Evolutionary conservation across 2,888 invertebrate genomes (phyloP).

Genomic region (Girardia tigrina): DNA sequence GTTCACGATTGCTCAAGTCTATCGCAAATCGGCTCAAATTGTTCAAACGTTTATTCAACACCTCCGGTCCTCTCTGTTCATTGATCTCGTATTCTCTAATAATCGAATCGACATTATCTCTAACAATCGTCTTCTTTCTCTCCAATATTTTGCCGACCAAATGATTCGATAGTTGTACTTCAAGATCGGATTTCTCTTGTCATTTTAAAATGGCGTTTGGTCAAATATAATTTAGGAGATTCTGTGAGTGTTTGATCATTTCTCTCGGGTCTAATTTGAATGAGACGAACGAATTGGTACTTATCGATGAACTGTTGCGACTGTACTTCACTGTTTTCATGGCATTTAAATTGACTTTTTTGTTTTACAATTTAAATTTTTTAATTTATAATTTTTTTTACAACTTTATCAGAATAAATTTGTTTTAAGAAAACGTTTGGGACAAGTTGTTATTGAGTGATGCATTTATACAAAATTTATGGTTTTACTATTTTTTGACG

Average conservation of each 20-base stretch:
- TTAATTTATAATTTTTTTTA: too few relatives aligned
- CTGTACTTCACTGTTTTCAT: not conserved
- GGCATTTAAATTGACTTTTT: too few relatives aligned
- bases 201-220: not conserved
- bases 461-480: too few relatives aligned
- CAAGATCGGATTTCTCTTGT: not conserved
- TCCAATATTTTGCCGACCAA: not conserved
- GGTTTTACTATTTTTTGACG: too few relatives aligned
- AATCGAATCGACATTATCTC: not conserved
- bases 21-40: conserved; percentile 45
- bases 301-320: not conserved
- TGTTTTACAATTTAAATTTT: too few relatives aligned
- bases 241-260: not conserved
- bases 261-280: not conserved
- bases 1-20: conserved; percentile 43
- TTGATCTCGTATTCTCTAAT: not conserved
- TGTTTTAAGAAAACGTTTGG: too few relatives aligned
- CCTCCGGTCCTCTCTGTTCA: conserved; percentile 38
- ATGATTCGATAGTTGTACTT: not conserved
- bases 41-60: conserved; percentile 47
- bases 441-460: too few relatives aligned
- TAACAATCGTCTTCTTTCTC: not conserved
- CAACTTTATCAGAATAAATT: too few relatives aligned
- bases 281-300: not conserved
- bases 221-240: not conserved